A percentile compares a stretch with the other conserved stretches of the same genome.
Conservation (phyloP, 2,113 vertebrate species). For the Dendrocopos noguchii region DNA sequence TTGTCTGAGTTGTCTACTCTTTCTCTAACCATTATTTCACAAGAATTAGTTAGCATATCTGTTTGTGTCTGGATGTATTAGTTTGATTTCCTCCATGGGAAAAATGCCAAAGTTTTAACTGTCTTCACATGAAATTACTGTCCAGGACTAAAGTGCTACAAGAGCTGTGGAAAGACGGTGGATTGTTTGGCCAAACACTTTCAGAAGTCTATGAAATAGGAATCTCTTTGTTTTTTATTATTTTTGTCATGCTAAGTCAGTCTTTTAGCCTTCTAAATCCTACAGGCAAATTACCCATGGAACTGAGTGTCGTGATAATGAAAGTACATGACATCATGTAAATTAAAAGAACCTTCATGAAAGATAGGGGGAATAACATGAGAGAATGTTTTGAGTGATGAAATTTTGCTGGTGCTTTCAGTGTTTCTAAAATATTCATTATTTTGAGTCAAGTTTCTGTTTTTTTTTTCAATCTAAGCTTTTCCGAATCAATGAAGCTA, state of each 20-base stretch:
- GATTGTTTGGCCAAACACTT: background rate
- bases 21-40: background rate
- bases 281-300: background rate
- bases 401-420: background rate
- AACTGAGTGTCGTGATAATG: background rate
- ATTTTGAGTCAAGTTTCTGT: background rate
- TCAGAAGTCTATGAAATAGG: background rate
- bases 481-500: slow-evolving; percentile 96
- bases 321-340: background rate
- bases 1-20: background rate
- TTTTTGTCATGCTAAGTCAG: background rate
- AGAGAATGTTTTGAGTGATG: background rate
- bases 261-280: background rate
- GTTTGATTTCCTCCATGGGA: background rate
- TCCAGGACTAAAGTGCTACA: background rate
- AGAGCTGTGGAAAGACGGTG: background rate
- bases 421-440: background rate
- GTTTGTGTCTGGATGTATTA: background rate
- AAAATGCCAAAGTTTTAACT: background rate
- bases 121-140: background rate
- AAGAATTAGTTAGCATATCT: background rate
- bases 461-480: slow-evolving; percentile 75
- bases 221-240: background rate
- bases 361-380: background rate
- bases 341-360: background rate